Conservation (phyloP, 2,888 invertebrate species). For the Platyscelio sp. region DNA sequence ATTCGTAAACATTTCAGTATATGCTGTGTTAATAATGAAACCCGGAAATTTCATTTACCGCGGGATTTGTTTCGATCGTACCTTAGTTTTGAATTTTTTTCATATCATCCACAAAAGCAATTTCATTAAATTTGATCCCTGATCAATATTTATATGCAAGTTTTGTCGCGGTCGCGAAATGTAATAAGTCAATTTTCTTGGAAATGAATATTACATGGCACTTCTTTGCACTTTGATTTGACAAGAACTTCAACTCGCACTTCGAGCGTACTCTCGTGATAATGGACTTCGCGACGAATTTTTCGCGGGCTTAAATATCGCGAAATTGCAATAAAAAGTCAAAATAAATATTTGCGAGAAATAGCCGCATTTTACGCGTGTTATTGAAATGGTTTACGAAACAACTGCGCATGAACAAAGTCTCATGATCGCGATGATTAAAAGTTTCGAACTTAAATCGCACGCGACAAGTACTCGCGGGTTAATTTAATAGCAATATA, state of each 20-base stretch:
- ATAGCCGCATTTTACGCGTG: not conserved
- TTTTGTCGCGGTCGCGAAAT: constrained; percentile 26
- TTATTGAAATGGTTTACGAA: constrained; percentile 28
- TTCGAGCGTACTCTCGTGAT: constrained; percentile 12
- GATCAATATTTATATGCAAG: constrained; percentile 52
- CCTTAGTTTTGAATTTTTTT: too few species aligned
- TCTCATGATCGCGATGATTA: too few species aligned
- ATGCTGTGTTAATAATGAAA: too few species aligned
- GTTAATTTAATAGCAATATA: too few species aligned
- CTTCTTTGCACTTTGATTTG: constrained; percentile 40
- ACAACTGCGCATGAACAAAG: too few species aligned
- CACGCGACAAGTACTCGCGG: too few species aligned
- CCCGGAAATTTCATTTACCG: too few species aligned
- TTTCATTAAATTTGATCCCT: constrained; percentile 28
- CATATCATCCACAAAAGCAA: too few species aligned
- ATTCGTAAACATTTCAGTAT: too few species aligned
- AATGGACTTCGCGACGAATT: not conserved
- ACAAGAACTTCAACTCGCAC: constrained; percentile 22
- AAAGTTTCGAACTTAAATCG: too few species aligned
- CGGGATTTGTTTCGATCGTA: not conserved
- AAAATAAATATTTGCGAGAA: constrained; percentile 31
- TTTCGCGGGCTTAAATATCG: constrained; percentile 26
- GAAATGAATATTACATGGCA: constrained; percentile 54
- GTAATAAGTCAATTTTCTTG: constrained; percentile 42
- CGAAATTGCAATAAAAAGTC: constrained; percentile 24